These are phyloP conservation scores for Apantesis nais DNA, from an alignment of 2,888 invertebrate species.

Conservation along the genomic window DNA sequence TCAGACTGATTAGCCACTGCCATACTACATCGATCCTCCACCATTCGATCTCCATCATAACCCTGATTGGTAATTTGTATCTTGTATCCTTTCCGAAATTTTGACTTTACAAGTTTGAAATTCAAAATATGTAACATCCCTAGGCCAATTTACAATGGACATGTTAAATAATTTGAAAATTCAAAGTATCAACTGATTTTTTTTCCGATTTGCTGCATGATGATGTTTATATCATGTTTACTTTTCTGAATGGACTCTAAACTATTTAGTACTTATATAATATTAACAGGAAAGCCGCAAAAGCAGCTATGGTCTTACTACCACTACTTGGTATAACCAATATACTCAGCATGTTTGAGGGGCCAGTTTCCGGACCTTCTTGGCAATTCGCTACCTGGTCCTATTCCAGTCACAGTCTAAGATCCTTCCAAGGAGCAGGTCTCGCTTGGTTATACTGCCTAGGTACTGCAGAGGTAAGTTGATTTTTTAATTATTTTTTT, in stretches of 20 bases:
- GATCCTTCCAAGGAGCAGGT: constrained; percentile 94
- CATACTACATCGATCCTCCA: not conserved
- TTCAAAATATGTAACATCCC: not conserved
- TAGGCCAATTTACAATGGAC: not conserved
- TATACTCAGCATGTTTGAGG: constrained; percentile 89
- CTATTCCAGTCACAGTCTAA: constrained; percentile 91
- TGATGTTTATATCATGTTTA: not conserved
- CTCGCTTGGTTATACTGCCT: constrained; percentile 93
- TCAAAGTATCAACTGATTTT: not conserved
- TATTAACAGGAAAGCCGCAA: constrained; percentile 89
- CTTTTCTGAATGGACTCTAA: not conserved
- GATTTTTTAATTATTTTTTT: not conserved
- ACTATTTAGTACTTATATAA: not conserved
- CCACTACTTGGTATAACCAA: constrained; percentile 94
- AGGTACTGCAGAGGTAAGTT: constrained; percentile 91
- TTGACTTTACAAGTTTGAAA: not conserved
- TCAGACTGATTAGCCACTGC: not conserved
- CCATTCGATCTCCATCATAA: not conserved
- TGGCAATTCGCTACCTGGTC: constrained; percentile 92
- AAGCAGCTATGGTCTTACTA: constrained; percentile 91
- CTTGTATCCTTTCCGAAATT: too few relatives aligned
- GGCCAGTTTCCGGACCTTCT: constrained; percentile 87
- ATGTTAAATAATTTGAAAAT: not conserved
- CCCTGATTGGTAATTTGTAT: not conserved
- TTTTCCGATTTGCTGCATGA: not conserved